Evolutionary conservation across 2,113 vertebrate species (phyloP).

Genomic region (Leucopternis melanops): DNA sequence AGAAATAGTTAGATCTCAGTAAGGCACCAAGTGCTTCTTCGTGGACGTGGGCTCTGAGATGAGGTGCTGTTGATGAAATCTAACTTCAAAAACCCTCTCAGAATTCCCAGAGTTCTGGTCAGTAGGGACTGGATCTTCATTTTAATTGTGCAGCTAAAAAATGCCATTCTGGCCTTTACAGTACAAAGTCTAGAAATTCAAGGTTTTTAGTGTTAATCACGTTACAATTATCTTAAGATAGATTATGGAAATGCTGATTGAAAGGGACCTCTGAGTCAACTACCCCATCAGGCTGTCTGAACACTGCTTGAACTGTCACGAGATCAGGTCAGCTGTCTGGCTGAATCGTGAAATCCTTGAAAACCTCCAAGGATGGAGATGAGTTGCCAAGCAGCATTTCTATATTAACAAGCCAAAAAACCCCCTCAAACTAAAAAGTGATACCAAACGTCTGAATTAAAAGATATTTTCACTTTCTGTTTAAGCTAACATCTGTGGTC

Average conservation of each 20-base stretch:
- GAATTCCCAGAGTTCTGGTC: neutral
- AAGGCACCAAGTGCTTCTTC: neutral
- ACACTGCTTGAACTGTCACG: neutral
- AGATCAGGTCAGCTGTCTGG: neutral
- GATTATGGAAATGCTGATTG: neutral
- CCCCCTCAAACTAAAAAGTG: neutral
- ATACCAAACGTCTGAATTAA: neutral
- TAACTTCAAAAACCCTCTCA: neutral
- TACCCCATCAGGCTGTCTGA: neutral
- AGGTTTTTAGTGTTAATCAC: neutral
- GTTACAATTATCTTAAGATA: neutral
- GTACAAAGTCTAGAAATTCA: neutral
- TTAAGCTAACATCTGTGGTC: neutral
- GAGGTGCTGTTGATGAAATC: neutral
- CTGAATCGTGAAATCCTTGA: neutral
- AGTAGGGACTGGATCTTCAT: neutral
- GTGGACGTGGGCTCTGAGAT: neutral
- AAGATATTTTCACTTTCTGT: neutral
- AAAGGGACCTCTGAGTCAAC: neutral
- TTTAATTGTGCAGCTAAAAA: neutral
- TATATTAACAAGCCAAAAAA: neutral
- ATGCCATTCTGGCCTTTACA: rapidly evolving
- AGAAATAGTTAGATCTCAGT: neutral
- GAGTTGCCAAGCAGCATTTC: neutral
- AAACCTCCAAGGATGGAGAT: neutral